Percentiles rank a stretch among this genome's conserved stretches.
Evolutionary conservation across 2,888 invertebrate species (phyloP).

Genomic region (Acanthoscelides obtectus): DNA sequence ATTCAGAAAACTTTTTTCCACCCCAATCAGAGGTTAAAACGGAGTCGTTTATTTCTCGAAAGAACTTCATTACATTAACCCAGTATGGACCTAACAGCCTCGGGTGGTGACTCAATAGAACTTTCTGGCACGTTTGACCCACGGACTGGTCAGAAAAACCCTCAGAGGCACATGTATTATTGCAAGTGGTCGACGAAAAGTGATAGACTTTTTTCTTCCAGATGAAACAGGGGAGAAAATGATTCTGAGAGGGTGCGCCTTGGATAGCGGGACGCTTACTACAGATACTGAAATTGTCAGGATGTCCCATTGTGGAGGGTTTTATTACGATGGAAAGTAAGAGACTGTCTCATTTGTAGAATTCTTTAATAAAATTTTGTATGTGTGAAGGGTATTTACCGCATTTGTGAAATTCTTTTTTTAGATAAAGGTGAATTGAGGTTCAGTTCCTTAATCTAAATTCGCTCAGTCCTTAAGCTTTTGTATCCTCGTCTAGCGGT

Average conservation of each 20-base stretch:
- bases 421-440: too few species aligned
- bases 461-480: too few species aligned
- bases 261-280: slow-evolving; percentile 92
- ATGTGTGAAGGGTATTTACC: too few species aligned
- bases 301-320: slow-evolving; percentile 96
- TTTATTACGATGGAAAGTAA: slow-evolving; percentile 82
- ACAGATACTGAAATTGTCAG: slow-evolving; percentile 95
- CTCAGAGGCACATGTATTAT: not conserved
- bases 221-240: slow-evolving; percentile 77
- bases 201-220: slow-evolving; percentile 41
- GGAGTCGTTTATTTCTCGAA: not conserved
- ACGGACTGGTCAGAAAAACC: not conserved
- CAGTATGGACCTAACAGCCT: not conserved
- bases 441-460: too few species aligned
- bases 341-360: not conserved
- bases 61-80: not conserved
- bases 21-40: not conserved
- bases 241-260: slow-evolving; percentile 88
- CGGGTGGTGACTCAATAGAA: not conserved
- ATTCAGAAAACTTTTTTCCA: not conserved
- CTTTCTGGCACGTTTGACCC: not conserved
- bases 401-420: too few species aligned
- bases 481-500: too few species aligned
- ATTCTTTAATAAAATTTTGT: too few species aligned
- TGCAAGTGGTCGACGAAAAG: not conserved